phyloP scores from a whole-genome alignment of 2,797 vertebrate species.

The Sebastes flavidus region DNA sequence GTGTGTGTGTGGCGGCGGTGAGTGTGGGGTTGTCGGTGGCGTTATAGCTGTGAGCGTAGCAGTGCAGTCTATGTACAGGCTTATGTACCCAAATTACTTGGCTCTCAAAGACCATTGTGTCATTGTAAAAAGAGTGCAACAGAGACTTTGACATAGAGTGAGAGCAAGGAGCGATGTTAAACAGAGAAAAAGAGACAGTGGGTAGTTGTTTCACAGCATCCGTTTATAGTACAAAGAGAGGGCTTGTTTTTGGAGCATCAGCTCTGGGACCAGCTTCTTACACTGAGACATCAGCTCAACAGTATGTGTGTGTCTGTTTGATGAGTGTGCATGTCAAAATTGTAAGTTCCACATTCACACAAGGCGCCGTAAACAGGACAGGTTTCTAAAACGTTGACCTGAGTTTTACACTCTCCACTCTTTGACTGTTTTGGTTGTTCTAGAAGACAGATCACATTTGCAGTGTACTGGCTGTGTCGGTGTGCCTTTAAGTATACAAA shows the following conservation, averaged over 20 bases:
- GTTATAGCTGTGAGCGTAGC: no score
- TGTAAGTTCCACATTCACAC: not conserved
- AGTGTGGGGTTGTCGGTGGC: no score
- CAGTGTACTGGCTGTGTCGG: not conserved
- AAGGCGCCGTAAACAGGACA: not conserved
- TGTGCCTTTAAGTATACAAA: not conserved
- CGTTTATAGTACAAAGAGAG: not conserved
- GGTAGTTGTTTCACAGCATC: not conserved
- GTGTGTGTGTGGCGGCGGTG: no score
- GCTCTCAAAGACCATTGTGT: not conserved
- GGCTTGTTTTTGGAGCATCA: constrained; percentile 7
- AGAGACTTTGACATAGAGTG: not conserved
- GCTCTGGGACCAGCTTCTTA: constrained; percentile 8
- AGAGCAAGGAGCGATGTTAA: not conserved
- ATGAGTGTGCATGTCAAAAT: not conserved
- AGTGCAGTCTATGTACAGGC: no score
- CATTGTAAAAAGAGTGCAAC: not conserved
- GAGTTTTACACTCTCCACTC: not conserved
- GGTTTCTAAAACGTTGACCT: not conserved
- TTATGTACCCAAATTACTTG: not conserved
- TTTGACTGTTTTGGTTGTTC: not conserved
- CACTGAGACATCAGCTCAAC: constrained; percentile 2
- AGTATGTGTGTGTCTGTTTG: not conserved
- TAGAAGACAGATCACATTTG: not conserved
- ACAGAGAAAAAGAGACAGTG: not conserved